Evolutionary conservation across 2,113 vertebrate genomes (phyloP).

Genomic region (Lethenteron reissneri): DNA sequence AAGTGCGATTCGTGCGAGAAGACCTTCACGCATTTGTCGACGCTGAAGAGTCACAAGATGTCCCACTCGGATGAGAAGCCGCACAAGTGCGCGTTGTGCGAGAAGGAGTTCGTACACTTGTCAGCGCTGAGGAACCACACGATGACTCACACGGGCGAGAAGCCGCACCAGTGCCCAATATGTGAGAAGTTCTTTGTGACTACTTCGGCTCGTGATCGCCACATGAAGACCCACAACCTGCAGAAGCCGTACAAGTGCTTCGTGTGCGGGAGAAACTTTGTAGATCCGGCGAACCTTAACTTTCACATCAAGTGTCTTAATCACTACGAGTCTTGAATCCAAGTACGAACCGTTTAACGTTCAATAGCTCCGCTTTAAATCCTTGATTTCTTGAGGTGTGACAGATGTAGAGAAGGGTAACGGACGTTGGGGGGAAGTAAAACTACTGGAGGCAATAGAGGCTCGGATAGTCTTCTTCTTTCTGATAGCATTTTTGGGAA

Average conservation of each 20-base stretch:
- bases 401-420: too few relatives aligned
- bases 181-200: conserved; percentile 59
- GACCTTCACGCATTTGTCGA: background rate
- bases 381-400: too few relatives aligned
- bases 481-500: too few relatives aligned
- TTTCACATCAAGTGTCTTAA: too few relatives aligned
- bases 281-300: too few relatives aligned
- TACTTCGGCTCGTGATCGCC: conserved; percentile 52
- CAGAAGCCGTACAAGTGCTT: conserved; percentile 38
- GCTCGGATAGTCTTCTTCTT: too few relatives aligned
- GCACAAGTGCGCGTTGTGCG: conserved; percentile 41
- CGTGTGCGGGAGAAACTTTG: conserved; percentile 21
- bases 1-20: background rate
- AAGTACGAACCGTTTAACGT: too few relatives aligned
- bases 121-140: conserved; percentile 68
- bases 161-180: conserved; percentile 38
- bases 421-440: too few relatives aligned
- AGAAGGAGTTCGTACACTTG: conserved; percentile 55
- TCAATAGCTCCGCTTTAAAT: too few relatives aligned
- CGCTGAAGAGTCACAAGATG: conserved; percentile 39
- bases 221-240: conserved; percentile 48
- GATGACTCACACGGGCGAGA: conserved; percentile 54
- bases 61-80: conserved; percentile 28
- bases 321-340: too few relatives aligned
- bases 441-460: too few relatives aligned